Evolutionary conservation across 2,888 invertebrate species (phyloP), one percentile per base, ranked within the genome.

Genomic region (Colletes collaris): DNA sequence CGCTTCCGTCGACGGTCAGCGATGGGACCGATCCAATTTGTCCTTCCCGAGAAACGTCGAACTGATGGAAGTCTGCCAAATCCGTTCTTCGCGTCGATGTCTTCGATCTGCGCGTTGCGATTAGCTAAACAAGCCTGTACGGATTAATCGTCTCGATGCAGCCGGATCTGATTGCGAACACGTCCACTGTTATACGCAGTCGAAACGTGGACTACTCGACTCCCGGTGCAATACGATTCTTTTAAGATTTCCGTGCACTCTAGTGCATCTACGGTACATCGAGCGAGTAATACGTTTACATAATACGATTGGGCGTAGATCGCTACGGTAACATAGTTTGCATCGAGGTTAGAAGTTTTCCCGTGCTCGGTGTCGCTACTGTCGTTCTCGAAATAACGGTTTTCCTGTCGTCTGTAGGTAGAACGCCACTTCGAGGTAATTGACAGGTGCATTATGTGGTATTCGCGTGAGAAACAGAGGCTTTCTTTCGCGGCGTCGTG

Each of bases 1-100:
- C 67, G 56, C 74, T 58, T 77, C 49, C 71, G 40, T 65, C 64
- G 75, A 71, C 65, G 64, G 13, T 49, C 46, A 74, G 59, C 50
- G 59, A 74, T 74, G 59, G 77, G 63, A 69, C 55, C 40, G 64
- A 74, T 67, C 53, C 27, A 8, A 53, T 66, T 67, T 35, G 10
- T 52, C 50, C 27, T 64, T 49, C n/a, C 27, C 10, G 10, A n/a
- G 27, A n/a, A 53, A 50, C 40, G 11, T 50, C 10, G 35, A 58
- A 10, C 27, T 60, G 49, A 75, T 13, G 10, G 19, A 16, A 27
- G 16, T 16, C 16, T 16, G 1, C 13, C 5, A n/a, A 11, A 64
- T 35, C 56, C n/a, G 5, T 49, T 35, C 11, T 10, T 4, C 16
- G 16, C 16, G 16, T 16, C 16, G 13, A 10, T 35, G 8, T 13